Evolutionary conservation across 1,140 invertebrate genomes (phyloP).

Genomic region (Whitmania pigra): DNA sequence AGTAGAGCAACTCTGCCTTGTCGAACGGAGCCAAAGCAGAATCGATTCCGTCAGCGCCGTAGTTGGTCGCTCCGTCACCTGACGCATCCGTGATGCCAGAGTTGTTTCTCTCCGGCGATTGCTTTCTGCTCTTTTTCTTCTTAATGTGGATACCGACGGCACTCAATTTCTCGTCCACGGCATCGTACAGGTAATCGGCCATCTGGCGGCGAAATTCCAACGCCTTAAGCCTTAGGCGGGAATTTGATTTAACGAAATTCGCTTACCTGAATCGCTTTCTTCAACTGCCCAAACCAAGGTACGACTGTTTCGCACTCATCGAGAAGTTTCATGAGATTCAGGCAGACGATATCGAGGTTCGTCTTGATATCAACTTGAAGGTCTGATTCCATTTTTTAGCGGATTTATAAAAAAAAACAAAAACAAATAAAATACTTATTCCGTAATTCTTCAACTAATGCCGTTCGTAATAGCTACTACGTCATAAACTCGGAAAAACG

Average conservation of each 20-base stretch:
- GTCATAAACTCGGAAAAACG: too few species aligned
- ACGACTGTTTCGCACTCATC: not conserved
- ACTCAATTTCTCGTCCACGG: not conserved
- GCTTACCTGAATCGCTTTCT: not conserved
- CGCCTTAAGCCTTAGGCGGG: not conserved
- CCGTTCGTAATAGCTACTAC: too few species aligned
- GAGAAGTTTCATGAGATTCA: conserved; percentile 9
- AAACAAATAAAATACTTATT: too few species aligned
- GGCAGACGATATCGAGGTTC: not conserved
- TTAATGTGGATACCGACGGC: not conserved
- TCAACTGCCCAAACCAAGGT: not conserved
- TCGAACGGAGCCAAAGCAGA: not conserved
- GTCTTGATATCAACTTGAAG: not conserved
- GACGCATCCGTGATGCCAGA: too few species aligned
- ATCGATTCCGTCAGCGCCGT: not conserved
- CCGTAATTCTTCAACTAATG: too few species aligned
- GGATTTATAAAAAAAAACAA: too few species aligned
- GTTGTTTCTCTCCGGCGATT: too few species aligned
- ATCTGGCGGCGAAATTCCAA: not conserved
- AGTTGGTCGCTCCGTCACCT: too few species aligned
- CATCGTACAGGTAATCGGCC: not conserved
- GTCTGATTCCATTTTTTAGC: too few species aligned
- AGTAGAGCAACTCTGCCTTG: not conserved
- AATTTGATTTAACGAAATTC: not conserved
- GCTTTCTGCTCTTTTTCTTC: not conserved